Conservation (phyloP, 2,888 invertebrate species). For the Oscheius onirici region DNA sequence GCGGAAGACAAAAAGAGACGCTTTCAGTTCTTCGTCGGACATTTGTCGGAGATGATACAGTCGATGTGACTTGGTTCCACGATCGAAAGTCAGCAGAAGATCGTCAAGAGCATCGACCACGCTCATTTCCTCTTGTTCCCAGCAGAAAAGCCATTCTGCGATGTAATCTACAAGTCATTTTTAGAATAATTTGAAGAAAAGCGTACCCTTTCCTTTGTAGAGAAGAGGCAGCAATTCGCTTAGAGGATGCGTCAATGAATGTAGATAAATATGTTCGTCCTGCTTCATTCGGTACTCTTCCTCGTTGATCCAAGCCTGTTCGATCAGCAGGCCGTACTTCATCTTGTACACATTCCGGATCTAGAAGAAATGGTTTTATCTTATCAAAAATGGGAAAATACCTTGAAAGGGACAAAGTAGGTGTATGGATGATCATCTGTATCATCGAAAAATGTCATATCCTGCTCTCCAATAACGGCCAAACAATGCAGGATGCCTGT, state of each 20-base stretch:
- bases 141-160: constrained; percentile 48
- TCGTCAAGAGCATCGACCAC: constrained; percentile 10
- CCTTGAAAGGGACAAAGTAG: constrained; percentile 55
- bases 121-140: constrained; percentile 24
- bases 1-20: neutral
- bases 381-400: neutral
- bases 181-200: neutral
- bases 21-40: neutral
- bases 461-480: constrained; percentile 48
- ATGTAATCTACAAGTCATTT: constrained; percentile 26
- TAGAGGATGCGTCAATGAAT: constrained; percentile 53
- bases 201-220: constrained; percentile 28
- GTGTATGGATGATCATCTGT: constrained; percentile 44
- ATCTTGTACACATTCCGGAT: constrained; percentile 19
- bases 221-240: constrained; percentile 54
- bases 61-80: constrained; percentile 11
- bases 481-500: constrained; percentile 36
- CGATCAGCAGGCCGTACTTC: constrained; percentile 24
- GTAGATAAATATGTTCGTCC: constrained; percentile 35
- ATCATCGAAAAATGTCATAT: constrained; percentile 38
- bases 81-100: constrained; percentile 10
- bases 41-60: constrained; percentile 10
- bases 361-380: constrained; percentile 15
- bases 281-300: constrained; percentile 16
- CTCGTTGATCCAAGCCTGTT: constrained; percentile 4